Conservation (phyloP, 2,797 vertebrate genomes). For the Hyperoplus immaculatus region DNA sequence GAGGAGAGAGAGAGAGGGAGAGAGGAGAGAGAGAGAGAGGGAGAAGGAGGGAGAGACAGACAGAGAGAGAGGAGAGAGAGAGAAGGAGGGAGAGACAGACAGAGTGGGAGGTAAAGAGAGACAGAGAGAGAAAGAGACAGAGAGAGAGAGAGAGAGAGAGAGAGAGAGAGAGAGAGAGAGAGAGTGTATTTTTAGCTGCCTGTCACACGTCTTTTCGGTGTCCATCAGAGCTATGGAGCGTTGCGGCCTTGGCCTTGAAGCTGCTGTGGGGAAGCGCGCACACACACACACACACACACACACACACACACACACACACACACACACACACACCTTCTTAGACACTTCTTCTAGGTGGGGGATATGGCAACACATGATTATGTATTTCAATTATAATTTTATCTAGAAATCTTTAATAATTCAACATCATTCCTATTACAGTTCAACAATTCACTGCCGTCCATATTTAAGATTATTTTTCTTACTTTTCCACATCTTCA, state of each 20-base stretch:
- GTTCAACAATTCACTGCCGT: too few species aligned
- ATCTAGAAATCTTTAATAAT: too few species aligned
- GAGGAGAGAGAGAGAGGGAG: constrained; percentile 29
- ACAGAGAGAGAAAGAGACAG: constrained; percentile 3
- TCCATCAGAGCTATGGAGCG: constrained; percentile 83
- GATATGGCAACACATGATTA: background rate
- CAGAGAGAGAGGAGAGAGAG: constrained; percentile 8
- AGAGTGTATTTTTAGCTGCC: constrained; percentile 80
- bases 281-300: background rate
- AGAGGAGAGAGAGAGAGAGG: constrained; percentile 31
- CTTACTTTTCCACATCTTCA: too few species aligned
- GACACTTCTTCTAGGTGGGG: constrained; percentile 10
- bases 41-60: background rate
- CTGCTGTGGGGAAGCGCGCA: constrained; percentile 77
- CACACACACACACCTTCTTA: constrained; percentile 21
- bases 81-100: constrained; percentile 28
- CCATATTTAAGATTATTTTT: too few species aligned
- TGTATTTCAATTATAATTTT: too few species aligned
- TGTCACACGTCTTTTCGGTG: constrained; percentile 76
- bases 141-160: background rate
- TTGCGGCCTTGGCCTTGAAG: constrained; percentile 83
- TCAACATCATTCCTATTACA: too few species aligned
- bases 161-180: constrained; percentile 23
- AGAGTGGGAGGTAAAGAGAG: constrained; percentile 33
- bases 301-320: constrained; percentile 21